Base-by-base conservation (phyloP, 2,888 invertebrate genomes). In the Drosophila bunnanda region DNA sequence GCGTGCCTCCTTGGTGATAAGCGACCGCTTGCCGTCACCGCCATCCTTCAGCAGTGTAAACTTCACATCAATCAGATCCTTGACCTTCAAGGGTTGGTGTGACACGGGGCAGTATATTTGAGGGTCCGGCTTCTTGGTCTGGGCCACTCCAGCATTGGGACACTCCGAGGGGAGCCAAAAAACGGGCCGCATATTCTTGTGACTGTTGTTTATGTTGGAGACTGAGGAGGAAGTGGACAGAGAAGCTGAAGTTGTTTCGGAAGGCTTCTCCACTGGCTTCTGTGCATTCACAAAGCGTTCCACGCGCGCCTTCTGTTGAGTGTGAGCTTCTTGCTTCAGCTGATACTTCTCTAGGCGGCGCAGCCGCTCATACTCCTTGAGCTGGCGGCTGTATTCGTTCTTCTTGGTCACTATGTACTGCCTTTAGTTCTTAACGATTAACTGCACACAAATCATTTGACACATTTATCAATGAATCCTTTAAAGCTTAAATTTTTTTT, bases 141-240 rank as follows among this genome's bases (percentile, higher is more conserved):
- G 95, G 0, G 95, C 93, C 61, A 93, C 91, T 78, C 96, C 96
- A 0, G 98, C 97, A 90, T 96, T 95, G 0, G 98, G 98, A 13
- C 98, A 96, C 91, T 98, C 95, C 0, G 97, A 96, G 1, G 99
- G 99, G 59, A 99, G 94, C 99, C 99, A 99, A 92, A 98, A 99
- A 92, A 98, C 98, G 0, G 99, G 98, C 44, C 98, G 92, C 76
- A 95, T 93, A 90, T 97, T 97, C 66, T 96, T 95, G 88, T 95
- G 94, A 0, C 95, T 96, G 83, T 95, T 95, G 0, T 94, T 94
- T 94, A 97, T 95, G 89, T 98, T 98, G 2, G 97, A 97, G 28
- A 97, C 94, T 0, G 95, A 95, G 22, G 77, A 73, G 9, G n/a
- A 4, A 28, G n/a, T 12, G 2, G 25, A 20, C 1, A 92, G 85